These are phyloP conservation scores for Sycophila sp. DNA, from an alignment of 1,140 invertebrate genomes.

Conservation along the genomic window DNA sequence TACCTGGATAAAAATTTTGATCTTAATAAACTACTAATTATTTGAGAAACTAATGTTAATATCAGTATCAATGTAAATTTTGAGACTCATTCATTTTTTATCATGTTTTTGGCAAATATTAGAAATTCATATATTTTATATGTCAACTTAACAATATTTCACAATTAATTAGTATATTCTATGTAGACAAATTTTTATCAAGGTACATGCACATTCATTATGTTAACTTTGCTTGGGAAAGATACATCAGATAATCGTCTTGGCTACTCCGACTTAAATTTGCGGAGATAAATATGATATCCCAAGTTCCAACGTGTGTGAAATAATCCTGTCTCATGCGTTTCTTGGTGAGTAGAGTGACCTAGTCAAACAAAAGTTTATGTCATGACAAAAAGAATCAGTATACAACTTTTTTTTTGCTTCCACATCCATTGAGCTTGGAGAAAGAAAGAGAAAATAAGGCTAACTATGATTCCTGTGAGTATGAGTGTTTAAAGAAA, in stretches of 20 bases:
- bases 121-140: neutral
- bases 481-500: conserved; percentile 57
- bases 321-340: conserved; percentile 38
- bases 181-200: conserved; percentile 19
- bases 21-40: conserved; percentile 3
- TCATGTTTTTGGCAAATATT: neutral
- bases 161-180: conserved; percentile 6
- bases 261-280: conserved; percentile 30
- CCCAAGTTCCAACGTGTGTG: conserved; percentile 34
- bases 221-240: conserved; percentile 38
- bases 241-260: conserved; percentile 35
- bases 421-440: conserved; percentile 31
- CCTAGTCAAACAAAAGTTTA: conserved; percentile 29
- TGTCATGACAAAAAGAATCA: conserved; percentile 26
- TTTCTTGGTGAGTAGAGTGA: conserved; percentile 59
- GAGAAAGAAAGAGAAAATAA: conserved; percentile 46
- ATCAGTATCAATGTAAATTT: no score
- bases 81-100: neutral
- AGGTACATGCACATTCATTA: conserved; percentile 29
- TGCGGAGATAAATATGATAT: conserved; percentile 29
- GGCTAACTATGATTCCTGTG: conserved; percentile 53
- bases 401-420: conserved; percentile 31
- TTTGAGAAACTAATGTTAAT: neutral
- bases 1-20: conserved; percentile 23
- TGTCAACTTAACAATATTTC: neutral